A percentile compares a stretch with the other conserved stretches of the same genome.
phyloP scores from a whole-genome alignment of 2,113 vertebrate genomes.

The Python bivittatus region DNA sequence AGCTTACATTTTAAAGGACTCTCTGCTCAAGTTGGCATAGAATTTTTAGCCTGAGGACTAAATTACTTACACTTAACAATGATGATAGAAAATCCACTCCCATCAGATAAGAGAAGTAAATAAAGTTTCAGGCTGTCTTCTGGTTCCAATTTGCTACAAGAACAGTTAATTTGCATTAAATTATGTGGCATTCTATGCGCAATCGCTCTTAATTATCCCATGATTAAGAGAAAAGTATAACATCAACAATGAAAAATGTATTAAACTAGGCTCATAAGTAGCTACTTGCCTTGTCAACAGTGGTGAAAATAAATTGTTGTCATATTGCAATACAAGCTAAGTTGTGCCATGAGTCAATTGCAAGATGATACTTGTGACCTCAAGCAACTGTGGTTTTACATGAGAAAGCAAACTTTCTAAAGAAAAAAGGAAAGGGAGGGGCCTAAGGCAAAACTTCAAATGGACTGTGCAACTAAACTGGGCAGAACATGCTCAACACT shows the following conservation, averaged over 20 bases:
- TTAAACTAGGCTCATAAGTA: not conserved
- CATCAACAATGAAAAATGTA: not conserved
- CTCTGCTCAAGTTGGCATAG: conserved; percentile 62
- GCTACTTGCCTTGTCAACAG: not conserved
- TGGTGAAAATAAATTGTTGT: not conserved
- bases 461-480: not conserved
- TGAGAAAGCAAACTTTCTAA: not conserved
- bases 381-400: not conserved
- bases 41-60: conserved; percentile 45
- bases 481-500: not conserved
- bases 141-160: conserved; percentile 33
- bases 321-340: not conserved
- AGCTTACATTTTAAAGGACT: conserved; percentile 52
- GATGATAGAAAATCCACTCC: conserved; percentile 39
- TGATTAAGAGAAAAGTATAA: not conserved
- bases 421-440: not conserved
- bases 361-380: not conserved
- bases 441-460: not conserved
- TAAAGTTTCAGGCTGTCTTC: not conserved
- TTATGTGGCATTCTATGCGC: not conserved
- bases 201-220: not conserved
- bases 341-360: not conserved
- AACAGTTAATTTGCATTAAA: conserved; percentile 20
- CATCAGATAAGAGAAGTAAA: conserved; percentile 45
- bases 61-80: conserved; percentile 39